Base-by-base conservation (phyloP, 2,888 invertebrate species). In the Ischnus inquisitorius region DNA sequence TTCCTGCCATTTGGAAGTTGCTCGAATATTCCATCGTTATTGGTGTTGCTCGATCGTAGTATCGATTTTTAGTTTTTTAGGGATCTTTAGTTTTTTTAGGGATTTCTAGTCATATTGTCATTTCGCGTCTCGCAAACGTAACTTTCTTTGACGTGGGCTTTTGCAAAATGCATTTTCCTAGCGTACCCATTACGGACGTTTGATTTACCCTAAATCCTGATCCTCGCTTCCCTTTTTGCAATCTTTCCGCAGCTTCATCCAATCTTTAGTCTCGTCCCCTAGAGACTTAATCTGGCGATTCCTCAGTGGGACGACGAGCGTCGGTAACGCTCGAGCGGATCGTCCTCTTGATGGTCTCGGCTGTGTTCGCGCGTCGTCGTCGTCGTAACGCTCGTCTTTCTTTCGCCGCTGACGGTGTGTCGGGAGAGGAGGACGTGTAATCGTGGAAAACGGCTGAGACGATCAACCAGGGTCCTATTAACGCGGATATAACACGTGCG, bases 391-490 rank as follows among this genome's bases (percentile, higher is more conserved):
- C 76, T 79, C 46, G 68, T 72, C 77, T 75, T 75, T 80, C 77
- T 75, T 77, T 51, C 43, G 46, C 10, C 65, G 65, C 68, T 54
- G 39, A 1, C 16, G 57, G 41, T 54, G n/a, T 48, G 43, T 57
- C 28, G 57, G 19, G 54, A 34, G 34, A 62, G n/a, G 14, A 72
- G 79, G n/a, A 83, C 72, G 76, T 83, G 80, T 80, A 80, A 84
- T 84, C 77, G 76, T 22, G 77, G 28, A 72, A 72, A 84, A 80
- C 72, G 77, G 43, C 77, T 12, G 72, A 41, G 67, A 84, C 72
- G 64, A 68, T 80, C 80, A 43, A 28, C 83, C 22, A 14, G 80
- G 83, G 80, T 74, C 72, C 72, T 74, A 74, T 84, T 80, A 80
- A 80, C 68, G 72, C 60, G 57, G 51, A 64, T 77, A 84, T 74